These are phyloP conservation scores for Henicopernis longicauda DNA, from an alignment of 2,113 vertebrate species.

Conservation along the genomic window DNA sequence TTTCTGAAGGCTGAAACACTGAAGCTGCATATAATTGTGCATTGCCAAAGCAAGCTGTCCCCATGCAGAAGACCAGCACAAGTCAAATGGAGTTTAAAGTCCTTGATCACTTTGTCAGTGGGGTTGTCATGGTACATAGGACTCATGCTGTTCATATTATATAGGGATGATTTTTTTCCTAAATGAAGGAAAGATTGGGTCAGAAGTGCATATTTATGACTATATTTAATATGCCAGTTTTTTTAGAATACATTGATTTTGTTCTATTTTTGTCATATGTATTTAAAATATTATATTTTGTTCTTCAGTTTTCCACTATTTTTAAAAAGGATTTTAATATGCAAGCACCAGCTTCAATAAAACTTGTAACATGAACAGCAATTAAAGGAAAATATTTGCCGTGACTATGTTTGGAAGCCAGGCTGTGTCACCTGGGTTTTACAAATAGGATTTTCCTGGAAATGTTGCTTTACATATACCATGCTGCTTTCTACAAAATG, in stretches of 20 bases:
- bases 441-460: background rate
- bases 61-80: background rate
- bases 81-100: constrained; percentile 36
- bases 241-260: background rate
- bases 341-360: background rate
- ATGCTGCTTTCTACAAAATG: background rate
- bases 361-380: background rate
- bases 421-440: background rate
- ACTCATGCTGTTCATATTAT: background rate
- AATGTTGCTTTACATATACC: background rate
- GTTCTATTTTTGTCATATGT: background rate
- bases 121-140: background rate
- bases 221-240: background rate
- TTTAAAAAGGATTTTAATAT: background rate
- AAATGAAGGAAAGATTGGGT: background rate
- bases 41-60: background rate
- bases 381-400: background rate
- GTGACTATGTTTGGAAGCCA: background rate
- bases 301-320: background rate
- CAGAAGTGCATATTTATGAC: background rate
- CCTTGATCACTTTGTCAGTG: background rate
- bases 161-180: background rate
- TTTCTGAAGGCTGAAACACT: constrained; percentile 51
- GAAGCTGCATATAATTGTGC: constrained; percentile 36
- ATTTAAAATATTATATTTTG: background rate